phyloP scores from a whole-genome alignment of 2,797 vertebrate genomes.

The Lithobates sylvaticus region DNA sequence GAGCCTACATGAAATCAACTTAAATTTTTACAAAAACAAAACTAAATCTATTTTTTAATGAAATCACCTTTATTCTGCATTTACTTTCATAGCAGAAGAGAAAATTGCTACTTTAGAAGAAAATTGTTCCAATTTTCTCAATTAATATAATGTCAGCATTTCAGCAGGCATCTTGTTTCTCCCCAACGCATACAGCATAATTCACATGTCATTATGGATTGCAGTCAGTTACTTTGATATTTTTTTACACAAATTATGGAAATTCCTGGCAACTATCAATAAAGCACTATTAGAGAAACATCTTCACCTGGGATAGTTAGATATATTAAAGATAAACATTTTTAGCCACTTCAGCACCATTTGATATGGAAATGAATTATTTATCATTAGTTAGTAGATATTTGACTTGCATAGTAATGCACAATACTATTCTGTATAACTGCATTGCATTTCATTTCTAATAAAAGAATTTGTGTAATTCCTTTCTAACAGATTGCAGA shows the following conservation, averaged over 20 bases:
- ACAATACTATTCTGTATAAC: neutral
- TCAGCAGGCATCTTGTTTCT: conserved; percentile 38
- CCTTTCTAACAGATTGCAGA: too few species aligned
- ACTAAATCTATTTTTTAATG: conserved; percentile 20
- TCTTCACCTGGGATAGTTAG: conserved; percentile 25
- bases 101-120: conserved; percentile 57
- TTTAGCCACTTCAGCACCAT: neutral
- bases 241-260: conserved; percentile 46
- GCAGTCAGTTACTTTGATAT: conserved; percentile 13
- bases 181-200: conserved; percentile 22
- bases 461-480: neutral
- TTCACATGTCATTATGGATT: conserved; percentile 13
- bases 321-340: neutral
- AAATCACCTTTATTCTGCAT: conserved; percentile 30
- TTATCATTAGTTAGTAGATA: neutral
- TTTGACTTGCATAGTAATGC: neutral
- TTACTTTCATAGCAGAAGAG: conserved; percentile 40
- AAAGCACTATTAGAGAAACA: conserved; percentile 15
- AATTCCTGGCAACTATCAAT: conserved; percentile 42
- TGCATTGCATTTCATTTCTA: neutral
- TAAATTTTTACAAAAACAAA: conserved; percentile 43
- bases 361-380: neutral
- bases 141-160: conserved; percentile 55
- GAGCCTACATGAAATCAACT: conserved; percentile 10
- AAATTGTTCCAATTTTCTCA: conserved; percentile 55